These are phyloP conservation scores for Caenorhabditis virilis DNA, from an alignment of 2,888 invertebrate genomes.

Conservation along the genomic window DNA sequence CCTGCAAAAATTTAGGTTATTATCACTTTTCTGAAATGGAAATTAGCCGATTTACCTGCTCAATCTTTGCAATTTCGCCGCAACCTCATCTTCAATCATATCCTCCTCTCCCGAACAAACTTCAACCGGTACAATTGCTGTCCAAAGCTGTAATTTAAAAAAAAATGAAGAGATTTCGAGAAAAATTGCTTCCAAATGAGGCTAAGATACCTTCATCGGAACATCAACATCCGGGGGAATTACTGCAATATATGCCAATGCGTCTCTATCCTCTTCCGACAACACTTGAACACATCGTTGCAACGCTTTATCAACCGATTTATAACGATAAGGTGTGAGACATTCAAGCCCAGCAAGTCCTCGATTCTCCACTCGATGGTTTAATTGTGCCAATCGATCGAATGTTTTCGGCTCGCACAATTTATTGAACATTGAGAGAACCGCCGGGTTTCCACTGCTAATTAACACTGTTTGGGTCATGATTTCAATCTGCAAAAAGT, in stretches of 20 bases:
- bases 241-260: slow-evolving; percentile 28
- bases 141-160: slow-evolving; percentile 23
- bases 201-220: no score
- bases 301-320: slow-evolving; percentile 20
- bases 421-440: slow-evolving; percentile 33
- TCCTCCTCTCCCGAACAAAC: slow-evolving; percentile 23
- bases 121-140: slow-evolving; percentile 35
- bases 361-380: slow-evolving; percentile 13
- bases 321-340: slow-evolving; percentile 30
- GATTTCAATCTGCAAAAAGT: no score
- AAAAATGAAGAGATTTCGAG: no score
- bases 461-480: slow-evolving; percentile 9
- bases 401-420: slow-evolving; percentile 23
- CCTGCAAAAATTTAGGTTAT: slow-evolving; percentile 4
- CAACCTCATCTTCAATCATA: slow-evolving; percentile 28
- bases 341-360: slow-evolving; percentile 23
- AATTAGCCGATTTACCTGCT: slow-evolving; percentile 9
- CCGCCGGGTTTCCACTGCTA: slow-evolving; percentile 37
- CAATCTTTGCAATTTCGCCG: slow-evolving; percentile 17
- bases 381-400: slow-evolving; percentile 24
- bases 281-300: slow-evolving; percentile 32
- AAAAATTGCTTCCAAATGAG: no score
- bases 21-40: background rate
- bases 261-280: slow-evolving; percentile 18
- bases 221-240: slow-evolving; percentile 38